Conservation (phyloP, 2,888 invertebrate genomes). For the Hyposoter didymator region DNA sequence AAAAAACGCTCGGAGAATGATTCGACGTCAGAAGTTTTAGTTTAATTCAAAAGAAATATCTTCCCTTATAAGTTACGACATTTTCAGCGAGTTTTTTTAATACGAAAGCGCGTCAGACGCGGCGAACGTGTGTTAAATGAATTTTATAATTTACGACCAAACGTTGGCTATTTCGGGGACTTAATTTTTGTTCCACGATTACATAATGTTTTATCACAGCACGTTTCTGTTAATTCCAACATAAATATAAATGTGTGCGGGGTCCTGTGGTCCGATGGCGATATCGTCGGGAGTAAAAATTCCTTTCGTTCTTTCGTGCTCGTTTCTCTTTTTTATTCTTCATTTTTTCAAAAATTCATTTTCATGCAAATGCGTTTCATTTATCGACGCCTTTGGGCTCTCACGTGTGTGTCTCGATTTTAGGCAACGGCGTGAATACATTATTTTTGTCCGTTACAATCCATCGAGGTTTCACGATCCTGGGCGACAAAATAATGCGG, state of each 20-base stretch:
- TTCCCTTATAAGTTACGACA: constrained; percentile 22
- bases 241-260: neutral
- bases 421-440: constrained; percentile 28
- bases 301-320: neutral
- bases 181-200: constrained; percentile 22
- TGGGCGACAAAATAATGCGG: neutral
- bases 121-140: constrained; percentile 24
- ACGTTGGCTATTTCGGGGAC: constrained; percentile 31
- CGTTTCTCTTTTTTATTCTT: neutral
- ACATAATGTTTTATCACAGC: constrained; percentile 26
- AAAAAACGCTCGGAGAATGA: neutral
- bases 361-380: constrained; percentile 15
- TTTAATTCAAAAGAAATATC: constrained; percentile 20
- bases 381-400: constrained; percentile 18
- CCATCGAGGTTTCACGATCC: constrained; percentile 19
- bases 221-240: neutral
- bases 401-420: constrained; percentile 26
- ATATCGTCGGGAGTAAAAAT: constrained; percentile 8
- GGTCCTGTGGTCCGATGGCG: neutral
- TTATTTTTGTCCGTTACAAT: constrained; percentile 40
- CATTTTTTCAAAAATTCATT: neutral
- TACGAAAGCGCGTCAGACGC: constrained; percentile 2
- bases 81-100: constrained; percentile 33
- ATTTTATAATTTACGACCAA: constrained; percentile 43
- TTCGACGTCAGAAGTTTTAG: neutral